These are phyloP conservation scores for Brachyistius frenatus DNA, from an alignment of 2,113 vertebrate species.

Conservation along the genomic window DNA sequence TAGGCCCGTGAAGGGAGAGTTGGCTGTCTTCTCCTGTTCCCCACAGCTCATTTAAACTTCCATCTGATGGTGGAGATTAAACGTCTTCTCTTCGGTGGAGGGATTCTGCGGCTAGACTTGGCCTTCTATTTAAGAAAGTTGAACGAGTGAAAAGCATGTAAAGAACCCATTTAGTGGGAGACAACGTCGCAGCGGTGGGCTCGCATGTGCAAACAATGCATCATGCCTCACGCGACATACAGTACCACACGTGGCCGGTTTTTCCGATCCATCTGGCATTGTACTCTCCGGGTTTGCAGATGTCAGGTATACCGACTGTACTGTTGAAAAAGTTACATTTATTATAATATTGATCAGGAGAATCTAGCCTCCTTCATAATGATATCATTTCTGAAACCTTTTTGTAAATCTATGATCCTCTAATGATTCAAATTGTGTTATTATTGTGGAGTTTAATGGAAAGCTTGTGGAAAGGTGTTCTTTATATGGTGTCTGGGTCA, in stretches of 20 bases:
- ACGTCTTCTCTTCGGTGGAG: slow-evolving; percentile 45
- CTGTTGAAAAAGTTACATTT: not conserved
- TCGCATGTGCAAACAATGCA: slow-evolving; percentile 62
- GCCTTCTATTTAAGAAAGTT: slow-evolving; percentile 61
- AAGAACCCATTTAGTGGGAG: slow-evolving; percentile 75
- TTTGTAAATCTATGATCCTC: too few relatives aligned
- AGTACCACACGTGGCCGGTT: slow-evolving; percentile 54
- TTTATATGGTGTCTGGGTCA: too few relatives aligned
- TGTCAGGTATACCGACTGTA: not conserved
- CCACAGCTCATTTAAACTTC: slow-evolving; percentile 78
- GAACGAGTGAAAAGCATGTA: slow-evolving; percentile 79
- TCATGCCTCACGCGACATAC: slow-evolving; percentile 60
- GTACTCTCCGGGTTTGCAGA: slow-evolving; percentile 43
- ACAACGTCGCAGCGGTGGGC: slow-evolving; percentile 57
- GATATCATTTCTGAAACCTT: too few relatives aligned
- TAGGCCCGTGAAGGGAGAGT: slow-evolving; percentile 68
- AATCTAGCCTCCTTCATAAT: too few relatives aligned
- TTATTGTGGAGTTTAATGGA: too few relatives aligned
- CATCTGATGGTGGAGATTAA: slow-evolving; percentile 72
- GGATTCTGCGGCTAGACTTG: slow-evolving; percentile 55
- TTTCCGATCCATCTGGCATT: slow-evolving; percentile 44
- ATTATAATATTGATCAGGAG: not conserved
- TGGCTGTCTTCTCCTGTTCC: slow-evolving; percentile 77
- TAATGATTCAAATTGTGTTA: too few relatives aligned
- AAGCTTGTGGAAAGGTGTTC: too few relatives aligned